Evolutionary conservation across 2,888 invertebrate species (phyloP), one percentile per base, ranked within the genome.

Genomic region (Hemaris fuciformis): DNA sequence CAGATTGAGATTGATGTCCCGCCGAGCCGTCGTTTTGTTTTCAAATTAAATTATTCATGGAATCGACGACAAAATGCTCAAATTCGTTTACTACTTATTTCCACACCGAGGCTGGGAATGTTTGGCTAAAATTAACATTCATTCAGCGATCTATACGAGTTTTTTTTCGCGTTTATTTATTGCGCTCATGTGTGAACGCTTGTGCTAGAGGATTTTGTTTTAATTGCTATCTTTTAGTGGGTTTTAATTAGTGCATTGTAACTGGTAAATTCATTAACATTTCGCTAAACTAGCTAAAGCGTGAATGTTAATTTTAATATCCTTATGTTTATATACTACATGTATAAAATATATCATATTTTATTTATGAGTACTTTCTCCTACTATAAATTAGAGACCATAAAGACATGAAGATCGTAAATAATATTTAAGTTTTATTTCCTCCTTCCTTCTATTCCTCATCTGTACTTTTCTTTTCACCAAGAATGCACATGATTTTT

Each of bases 1-100:
- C 81, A 78, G 86, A 87, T 88, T 85, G 81, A 86, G 88, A 88
- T 88, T 79, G 85, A 88, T 87, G 85, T 64, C 60, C 59, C 64
- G 64, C 61, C 43, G 45, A n/a, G 25, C 31, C 22, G 20, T 57
- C 38, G 57, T 75, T 73, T 72, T 72, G 69, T 67, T 77, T 67
- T 66, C 46, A 72, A 69, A 69, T 68, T 67, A 66, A 74, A 73
- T 75, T 71, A 75, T 73, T 75, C 68, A 63, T 48, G 65, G 74
- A 71, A 71, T 73, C 71, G 67, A 64, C 67, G 70, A 75, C 75
- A 71, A 75, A 76, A 71, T 70, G 66, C 41, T 74, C 74, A 73
- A 75, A 65, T 63, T 63, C 27, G 62, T 71, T 73, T 71, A 69
- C 57, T 68, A 53, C 27, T 53, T 53, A 53, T 53, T 53, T 8